Percentiles rank a stretch among this genome's conserved stretches.
phyloP scores from a whole-genome alignment of 37 sponge, comb jelly and placozoan species.

The Corticium candelabrum region DNA sequence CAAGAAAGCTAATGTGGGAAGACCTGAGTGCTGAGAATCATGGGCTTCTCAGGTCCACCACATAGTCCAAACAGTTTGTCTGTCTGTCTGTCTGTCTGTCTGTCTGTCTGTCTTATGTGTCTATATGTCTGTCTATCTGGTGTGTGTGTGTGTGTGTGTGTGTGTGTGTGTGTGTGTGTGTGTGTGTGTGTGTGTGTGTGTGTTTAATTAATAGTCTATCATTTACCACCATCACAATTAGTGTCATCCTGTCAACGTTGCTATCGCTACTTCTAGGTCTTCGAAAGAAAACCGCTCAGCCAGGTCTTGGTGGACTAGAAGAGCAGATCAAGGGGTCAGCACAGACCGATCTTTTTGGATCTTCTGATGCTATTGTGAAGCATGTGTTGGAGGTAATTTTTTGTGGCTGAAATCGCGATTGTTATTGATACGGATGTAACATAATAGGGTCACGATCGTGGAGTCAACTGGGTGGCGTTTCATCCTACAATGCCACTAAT shows the following conservation, averaged over 20 bases:
- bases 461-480: constrained; percentile 98
- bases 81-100: not conserved
- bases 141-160: constrained; percentile 6
- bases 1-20: no score
- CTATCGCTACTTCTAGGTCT: constrained; percentile 30
- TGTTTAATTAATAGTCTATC: not conserved
- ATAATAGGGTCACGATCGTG: constrained; percentile 97
- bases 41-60: no score
- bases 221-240: no score
- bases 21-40: no score
- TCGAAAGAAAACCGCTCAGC: constrained; percentile 82
- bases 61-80: no score
- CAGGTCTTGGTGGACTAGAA: constrained; percentile 59
- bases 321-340: constrained; percentile 34
- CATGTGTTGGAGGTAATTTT: constrained; percentile 80
- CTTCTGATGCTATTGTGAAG: constrained; percentile 76
- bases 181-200: not conserved
- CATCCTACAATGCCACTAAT: constrained; percentile 88
- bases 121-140: no score
- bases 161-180: not conserved
- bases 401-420: no score
- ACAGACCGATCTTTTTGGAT: constrained; percentile 86
- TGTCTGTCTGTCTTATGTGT: no score
- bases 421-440: no score
- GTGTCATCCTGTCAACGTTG: not conserved